Base-by-base conservation (phyloP, 2,797 vertebrate species). In the Spizella passerina region DNA sequence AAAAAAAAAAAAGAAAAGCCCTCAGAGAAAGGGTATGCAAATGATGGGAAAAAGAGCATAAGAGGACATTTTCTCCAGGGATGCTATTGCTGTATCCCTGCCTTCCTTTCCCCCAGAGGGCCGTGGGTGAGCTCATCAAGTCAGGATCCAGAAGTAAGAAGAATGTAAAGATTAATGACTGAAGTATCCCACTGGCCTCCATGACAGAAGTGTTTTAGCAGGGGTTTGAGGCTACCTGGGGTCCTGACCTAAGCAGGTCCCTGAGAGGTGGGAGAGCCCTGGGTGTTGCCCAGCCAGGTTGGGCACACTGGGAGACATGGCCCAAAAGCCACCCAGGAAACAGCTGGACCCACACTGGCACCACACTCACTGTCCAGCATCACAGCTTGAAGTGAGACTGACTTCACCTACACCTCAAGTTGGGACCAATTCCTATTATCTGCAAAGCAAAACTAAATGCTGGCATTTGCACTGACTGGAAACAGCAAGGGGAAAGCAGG, bases 111-210 rank as follows among this genome's bases (percentile, higher is more conserved):
- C 38, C 44, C 26, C 3, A 8, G 7, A 12, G 5, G 2, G 7
- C 21, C 0, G 0, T 8, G 50, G 11, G 7, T 36, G 15, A 79
- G 29, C 44, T 66, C 39, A 47, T 66, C 6, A 4, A 60, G 8
- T 4, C 32, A 19, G 21, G 9, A 63, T 47, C 21, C 30, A 66
- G 47, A 56, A 43, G 5, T 24, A 46, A 65, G 55, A 69, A 71
- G 43, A 71, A 29, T 34, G 5, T 15, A 38, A 76, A 72, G n/a
- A 50, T 39, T 23, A 80, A 26, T 32, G 68, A 56, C 6, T 22
- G 61, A 55, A 46, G 6, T 15, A 34, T 70, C 52, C 26, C 16
- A 12, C 1, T 29, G 32, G 10, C 39, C 36, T 80, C 38, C 39
- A 38, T 1, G 1, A 16, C 0, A 27, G 55, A 20, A 39, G 6